Conservation (phyloP, 2,888 invertebrate species). For the Eristalis intricaria region DNA sequence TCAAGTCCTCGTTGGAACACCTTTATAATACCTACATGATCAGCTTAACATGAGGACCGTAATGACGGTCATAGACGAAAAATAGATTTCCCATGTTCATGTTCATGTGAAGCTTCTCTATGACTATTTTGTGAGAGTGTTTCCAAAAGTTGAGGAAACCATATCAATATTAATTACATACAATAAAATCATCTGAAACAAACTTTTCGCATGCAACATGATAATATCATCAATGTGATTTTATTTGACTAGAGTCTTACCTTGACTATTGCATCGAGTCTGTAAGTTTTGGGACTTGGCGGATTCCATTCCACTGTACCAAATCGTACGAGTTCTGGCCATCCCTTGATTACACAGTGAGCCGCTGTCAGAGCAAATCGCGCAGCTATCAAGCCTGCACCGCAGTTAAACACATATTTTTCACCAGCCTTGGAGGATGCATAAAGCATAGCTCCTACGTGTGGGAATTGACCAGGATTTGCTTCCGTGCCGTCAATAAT, state of each 20-base stretch:
- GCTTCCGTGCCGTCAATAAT: slow-evolving; percentile 50
- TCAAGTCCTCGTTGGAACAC: too few relatives aligned
- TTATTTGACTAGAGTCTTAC: background rate
- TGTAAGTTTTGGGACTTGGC: background rate
- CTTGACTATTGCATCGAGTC: slow-evolving; percentile 29
- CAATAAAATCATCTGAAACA: too few relatives aligned
- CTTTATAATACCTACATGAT: too few relatives aligned
- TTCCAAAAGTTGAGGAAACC: too few relatives aligned
- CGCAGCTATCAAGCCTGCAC: slow-evolving; percentile 60
- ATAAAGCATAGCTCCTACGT: slow-evolving; percentile 49
- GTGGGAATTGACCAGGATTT: slow-evolving; percentile 62
- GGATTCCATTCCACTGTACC: slow-evolving; percentile 30
- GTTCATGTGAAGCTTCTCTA: too few relatives aligned
- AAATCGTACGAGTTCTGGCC: slow-evolving; percentile 52
- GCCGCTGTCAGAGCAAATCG: slow-evolving; percentile 57
- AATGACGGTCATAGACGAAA: too few relatives aligned
- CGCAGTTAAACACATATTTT: slow-evolving; percentile 30
- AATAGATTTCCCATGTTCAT: too few relatives aligned
- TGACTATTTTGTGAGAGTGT: too few relatives aligned
- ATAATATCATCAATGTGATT: background rate
- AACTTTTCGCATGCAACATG: background rate
- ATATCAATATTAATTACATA: too few relatives aligned
- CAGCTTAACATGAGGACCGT: too few relatives aligned
- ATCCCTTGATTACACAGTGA: slow-evolving; percentile 54
- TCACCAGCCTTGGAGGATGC: background rate